phyloP scores from a whole-genome alignment of 2,888 invertebrate genomes.

The Neoscelio sp. region DNA sequence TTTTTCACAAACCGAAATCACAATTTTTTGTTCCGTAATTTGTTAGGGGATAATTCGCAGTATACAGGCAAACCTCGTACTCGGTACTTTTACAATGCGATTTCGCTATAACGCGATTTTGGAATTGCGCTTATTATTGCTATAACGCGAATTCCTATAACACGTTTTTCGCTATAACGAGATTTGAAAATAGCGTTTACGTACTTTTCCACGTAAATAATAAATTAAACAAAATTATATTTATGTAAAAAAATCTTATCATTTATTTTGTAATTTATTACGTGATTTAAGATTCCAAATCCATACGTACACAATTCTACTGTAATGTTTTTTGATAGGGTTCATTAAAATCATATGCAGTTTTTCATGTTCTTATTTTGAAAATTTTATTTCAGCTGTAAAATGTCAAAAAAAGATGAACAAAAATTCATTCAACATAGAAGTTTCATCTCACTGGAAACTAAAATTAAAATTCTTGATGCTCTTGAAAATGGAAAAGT shows the following conservation, averaged over 20 bases:
- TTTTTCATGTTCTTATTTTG: too few species aligned
- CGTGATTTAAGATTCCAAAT: too few species aligned
- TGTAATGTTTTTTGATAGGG: conserved; percentile 8
- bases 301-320: too few species aligned
- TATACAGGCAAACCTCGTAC: too few species aligned
- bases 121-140: conserved; percentile 17
- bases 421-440: conserved; percentile 7
- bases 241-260: too few species aligned
- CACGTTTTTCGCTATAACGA: not conserved
- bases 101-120: conserved; percentile 28
- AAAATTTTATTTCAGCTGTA: conserved; percentile 3
- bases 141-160: conserved; percentile 19
- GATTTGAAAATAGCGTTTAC: too few species aligned
- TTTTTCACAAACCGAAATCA: too few species aligned
- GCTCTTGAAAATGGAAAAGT: conserved; percentile 53
- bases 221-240: too few species aligned
- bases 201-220: not conserved
- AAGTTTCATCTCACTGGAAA: conserved; percentile 50
- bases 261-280: too few species aligned
- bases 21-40: too few species aligned
- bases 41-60: too few species aligned
- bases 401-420: conserved; percentile 31
- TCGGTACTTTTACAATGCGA: conserved; percentile 15
- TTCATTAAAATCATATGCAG: too few species aligned
- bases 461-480: conserved; percentile 60